These are phyloP conservation scores for Plecotus auritus DNA, from an alignment of 2,113 vertebrate genomes.

Conservation along the genomic window DNA sequence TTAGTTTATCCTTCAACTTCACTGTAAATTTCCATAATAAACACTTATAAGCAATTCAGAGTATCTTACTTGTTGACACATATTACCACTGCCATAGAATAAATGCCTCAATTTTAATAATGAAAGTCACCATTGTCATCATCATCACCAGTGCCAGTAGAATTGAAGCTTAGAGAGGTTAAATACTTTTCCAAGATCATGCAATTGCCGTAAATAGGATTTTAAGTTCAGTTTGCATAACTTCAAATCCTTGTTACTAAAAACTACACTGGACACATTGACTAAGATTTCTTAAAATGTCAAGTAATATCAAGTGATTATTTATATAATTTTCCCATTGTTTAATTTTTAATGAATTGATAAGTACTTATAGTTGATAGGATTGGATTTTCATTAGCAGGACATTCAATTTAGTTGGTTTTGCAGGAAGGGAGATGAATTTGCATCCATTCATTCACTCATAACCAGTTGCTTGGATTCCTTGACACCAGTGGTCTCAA, in stretches of 20 bases:
- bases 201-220: not conserved
- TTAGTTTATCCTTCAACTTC: not conserved
- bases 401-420: not conserved
- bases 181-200: not conserved
- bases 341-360: not conserved
- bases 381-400: not conserved
- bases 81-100: not conserved
- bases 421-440: not conserved
- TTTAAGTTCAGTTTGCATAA: not conserved
- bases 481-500: not conserved
- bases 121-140: not conserved
- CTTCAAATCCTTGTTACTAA: not conserved
- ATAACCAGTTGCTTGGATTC: not conserved
- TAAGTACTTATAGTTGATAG: not conserved
- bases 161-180: not conserved
- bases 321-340: not conserved
- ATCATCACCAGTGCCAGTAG: not conserved
- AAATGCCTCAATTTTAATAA: not conserved
- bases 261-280: not conserved
- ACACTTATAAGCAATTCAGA: not conserved
- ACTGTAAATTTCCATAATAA: constrained; percentile 9
- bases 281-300: not conserved
- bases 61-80: not conserved
- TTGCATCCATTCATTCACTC: not conserved
- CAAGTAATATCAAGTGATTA: not conserved